A percentile compares a stretch with the other conserved stretches of the same genome.
phyloP scores from a whole-genome alignment of 2,888 invertebrate species.

The Conchocele bisecta region DNA sequence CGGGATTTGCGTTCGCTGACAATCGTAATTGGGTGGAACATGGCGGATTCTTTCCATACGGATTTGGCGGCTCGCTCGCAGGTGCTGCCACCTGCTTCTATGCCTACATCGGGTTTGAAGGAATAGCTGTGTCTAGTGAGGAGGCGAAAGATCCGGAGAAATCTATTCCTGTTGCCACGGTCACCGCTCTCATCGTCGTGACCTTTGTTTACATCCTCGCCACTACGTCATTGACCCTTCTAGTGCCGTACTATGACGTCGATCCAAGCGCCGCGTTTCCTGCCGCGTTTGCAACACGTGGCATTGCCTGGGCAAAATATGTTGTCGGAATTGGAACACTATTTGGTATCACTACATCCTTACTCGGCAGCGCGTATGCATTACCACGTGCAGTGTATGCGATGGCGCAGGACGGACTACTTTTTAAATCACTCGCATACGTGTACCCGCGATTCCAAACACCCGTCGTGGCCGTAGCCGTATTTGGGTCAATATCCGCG shows the following conservation, averaged over 20 bases:
- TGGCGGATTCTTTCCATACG: constrained; percentile 83
- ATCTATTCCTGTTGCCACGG: constrained; percentile 82
- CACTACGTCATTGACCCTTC: constrained; percentile 76
- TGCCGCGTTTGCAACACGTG: constrained; percentile 74
- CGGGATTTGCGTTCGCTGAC: constrained; percentile 94
- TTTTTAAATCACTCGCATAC: constrained; percentile 88
- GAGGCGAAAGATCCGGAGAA: constrained; percentile 81
- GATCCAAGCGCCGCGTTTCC: constrained; percentile 79
- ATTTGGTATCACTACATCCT: constrained; percentile 78
- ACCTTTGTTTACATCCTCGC: constrained; percentile 78
- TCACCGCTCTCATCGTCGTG: constrained; percentile 72
- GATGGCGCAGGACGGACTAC: constrained; percentile 94
- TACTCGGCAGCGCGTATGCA: constrained; percentile 92
- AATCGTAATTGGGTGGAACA: constrained; percentile 89
- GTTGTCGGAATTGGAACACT: constrained; percentile 79
- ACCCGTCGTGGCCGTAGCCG: constrained; percentile 77
- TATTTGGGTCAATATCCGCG: constrained; percentile 77
- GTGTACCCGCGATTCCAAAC: constrained; percentile 90
- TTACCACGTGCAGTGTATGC: constrained; percentile 94
- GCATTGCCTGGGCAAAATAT: constrained; percentile 78
- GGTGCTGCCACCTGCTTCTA: constrained; percentile 83
- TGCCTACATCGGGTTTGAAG: constrained; percentile 83
- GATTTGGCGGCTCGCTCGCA: constrained; percentile 81
- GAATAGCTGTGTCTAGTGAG: constrained; percentile 82
- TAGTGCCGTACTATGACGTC: constrained; percentile 76